phyloP scores from a whole-genome alignment of 2,888 invertebrate genomes.

The Linnaemya vulpina region DNA sequence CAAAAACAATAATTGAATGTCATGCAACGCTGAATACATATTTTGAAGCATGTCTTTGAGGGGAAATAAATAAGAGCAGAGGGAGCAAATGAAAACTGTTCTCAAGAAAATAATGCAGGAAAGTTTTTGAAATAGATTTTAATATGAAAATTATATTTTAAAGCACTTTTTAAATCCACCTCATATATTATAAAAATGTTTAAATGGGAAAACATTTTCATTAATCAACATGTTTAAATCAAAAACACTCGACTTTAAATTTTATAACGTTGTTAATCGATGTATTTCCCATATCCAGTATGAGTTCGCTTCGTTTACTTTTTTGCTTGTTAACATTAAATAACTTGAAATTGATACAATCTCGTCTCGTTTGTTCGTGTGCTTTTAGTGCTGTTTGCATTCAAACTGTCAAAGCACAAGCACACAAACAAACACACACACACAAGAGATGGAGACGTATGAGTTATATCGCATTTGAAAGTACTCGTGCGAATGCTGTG shows the following conservation, averaged over 20 bases:
- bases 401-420: neutral
- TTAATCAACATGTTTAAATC: slow-evolving; percentile 4
- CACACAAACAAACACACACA: neutral
- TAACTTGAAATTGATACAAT: slow-evolving; percentile 4
- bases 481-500: neutral
- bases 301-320: neutral
- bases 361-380: neutral
- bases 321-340: neutral
- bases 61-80: too few species aligned
- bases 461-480: neutral
- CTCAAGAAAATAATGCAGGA: too few species aligned
- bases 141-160: too few species aligned
- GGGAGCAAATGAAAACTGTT: too few species aligned
- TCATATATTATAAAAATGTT: too few species aligned
- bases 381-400: slow-evolving; percentile 1
- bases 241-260: neutral
- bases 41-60: too few species aligned
- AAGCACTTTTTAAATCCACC: too few species aligned
- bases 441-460: neutral
- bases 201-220: too few species aligned
- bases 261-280: neutral
- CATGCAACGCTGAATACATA: neutral
- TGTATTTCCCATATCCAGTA: neutral
- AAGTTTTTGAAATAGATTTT: too few species aligned
- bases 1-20: neutral